phyloP scores from a whole-genome alignment of 2,797 vertebrate species.

The Dipus sagitta region DNA sequence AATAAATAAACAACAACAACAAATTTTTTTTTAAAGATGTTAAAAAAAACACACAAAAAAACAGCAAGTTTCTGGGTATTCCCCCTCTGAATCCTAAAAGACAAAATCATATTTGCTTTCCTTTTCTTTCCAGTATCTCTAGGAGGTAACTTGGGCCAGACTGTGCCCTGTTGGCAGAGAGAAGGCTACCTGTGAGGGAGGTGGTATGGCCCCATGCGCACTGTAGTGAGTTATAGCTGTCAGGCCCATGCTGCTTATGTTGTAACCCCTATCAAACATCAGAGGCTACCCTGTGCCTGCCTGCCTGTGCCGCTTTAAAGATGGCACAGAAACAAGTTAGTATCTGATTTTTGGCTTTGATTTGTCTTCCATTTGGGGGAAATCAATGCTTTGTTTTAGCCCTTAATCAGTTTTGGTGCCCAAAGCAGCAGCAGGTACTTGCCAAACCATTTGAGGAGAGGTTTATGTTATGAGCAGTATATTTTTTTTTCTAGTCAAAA shows the following conservation, averaged over 20 bases:
- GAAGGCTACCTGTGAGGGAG: not conserved
- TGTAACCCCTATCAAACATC: not conserved
- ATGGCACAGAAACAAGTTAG: not conserved
- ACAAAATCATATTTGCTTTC: not conserved
- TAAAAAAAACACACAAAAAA: not conserved
- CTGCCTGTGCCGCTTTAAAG: not conserved
- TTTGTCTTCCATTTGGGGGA: not conserved
- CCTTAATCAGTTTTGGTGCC: conserved; percentile 44
- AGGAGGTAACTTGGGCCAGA: not conserved
- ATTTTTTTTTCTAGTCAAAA: conserved; percentile 11
- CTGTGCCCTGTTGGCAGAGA: not conserved
- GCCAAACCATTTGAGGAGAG: not conserved
- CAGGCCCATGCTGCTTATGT: not conserved
- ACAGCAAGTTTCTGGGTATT: not conserved
- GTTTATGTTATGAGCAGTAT: conserved; percentile 41
- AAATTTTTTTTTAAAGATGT: too few species aligned
- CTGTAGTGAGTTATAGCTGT: not conserved
- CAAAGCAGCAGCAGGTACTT: conserved; percentile 43
- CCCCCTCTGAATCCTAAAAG: not conserved
- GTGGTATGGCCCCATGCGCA: not conserved
- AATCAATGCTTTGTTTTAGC: conserved; percentile 29
- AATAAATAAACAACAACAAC: too few species aligned
- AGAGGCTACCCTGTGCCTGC: accelerated
- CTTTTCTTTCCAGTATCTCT: conserved; percentile 9
- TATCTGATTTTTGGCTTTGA: conserved; percentile 51